These are phyloP conservation scores for Leistus spinibarbis DNA, from an alignment of 2,888 invertebrate species.

Conservation along the genomic window DNA sequence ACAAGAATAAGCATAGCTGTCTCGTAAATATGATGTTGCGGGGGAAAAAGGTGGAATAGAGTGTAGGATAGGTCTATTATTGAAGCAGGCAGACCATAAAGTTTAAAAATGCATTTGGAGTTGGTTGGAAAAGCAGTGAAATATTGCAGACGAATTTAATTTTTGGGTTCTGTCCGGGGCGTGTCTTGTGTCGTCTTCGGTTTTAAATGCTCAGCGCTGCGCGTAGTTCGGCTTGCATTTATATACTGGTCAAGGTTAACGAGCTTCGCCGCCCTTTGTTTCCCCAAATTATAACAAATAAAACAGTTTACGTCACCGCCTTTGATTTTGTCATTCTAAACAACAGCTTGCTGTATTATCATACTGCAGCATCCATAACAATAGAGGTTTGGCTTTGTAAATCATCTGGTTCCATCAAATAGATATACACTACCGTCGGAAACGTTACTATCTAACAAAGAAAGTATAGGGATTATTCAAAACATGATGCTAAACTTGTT, in stretches of 20 bases:
- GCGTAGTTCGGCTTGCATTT: slow-evolving; percentile 24
- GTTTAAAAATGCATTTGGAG: neutral
- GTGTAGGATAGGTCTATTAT: neutral
- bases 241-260: slow-evolving; percentile 35
- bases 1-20: too few relatives aligned
- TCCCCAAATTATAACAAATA: slow-evolving; percentile 12
- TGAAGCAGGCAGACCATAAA: slow-evolving; percentile 2
- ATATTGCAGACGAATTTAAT: slow-evolving; percentile 7
- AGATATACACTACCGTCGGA: too few relatives aligned
- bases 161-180: slow-evolving; percentile 17
- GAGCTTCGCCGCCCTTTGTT: slow-evolving; percentile 18
- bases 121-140: neutral
- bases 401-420: too few relatives aligned
- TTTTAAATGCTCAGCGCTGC: slow-evolving; percentile 20
- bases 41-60: neutral
- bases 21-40: too few relatives aligned
- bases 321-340: neutral
- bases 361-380: too few relatives aligned
- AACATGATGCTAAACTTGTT: too few relatives aligned
- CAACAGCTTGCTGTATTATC: too few relatives aligned
- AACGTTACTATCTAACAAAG: too few relatives aligned
- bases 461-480: too few relatives aligned
- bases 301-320: neutral
- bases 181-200: slow-evolving; percentile 6
- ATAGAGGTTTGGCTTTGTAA: too few relatives aligned